These are phyloP conservation scores for Eleutherodactylus coqui DNA, from an alignment of 2,797 vertebrate species.

Conservation along the genomic window DNA sequence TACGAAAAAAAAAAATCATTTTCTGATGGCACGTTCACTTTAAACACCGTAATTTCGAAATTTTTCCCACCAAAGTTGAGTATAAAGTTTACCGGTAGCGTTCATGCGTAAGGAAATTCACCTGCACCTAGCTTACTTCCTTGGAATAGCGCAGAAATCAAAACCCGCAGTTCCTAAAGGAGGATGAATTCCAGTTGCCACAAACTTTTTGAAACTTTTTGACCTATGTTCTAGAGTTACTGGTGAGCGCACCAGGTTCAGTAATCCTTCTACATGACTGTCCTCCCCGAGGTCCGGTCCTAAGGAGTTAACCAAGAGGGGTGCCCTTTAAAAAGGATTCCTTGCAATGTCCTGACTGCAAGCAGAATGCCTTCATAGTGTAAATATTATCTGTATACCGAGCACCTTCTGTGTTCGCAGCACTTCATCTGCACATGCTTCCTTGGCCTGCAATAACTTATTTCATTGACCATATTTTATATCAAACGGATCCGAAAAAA, in stretches of 20 bases:
- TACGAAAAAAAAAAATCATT: too few relatives aligned
- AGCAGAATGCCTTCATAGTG: conserved; percentile 34
- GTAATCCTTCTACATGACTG: too few relatives aligned
- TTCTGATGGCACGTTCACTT: too few relatives aligned
- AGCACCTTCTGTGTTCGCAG: neutral
- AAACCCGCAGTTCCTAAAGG: too few relatives aligned
- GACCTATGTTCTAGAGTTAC: neutral
- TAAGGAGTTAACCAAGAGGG: neutral
- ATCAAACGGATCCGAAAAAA: conserved; percentile 69
- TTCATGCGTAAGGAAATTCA: too few relatives aligned
- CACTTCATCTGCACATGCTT: conserved; percentile 51
- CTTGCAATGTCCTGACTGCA: conserved; percentile 38
- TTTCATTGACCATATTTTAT: conserved; percentile 67
- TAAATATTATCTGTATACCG: conserved; percentile 1
- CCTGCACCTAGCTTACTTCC: too few relatives aligned
- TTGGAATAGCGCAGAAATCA: too few relatives aligned
- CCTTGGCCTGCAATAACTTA: conserved; percentile 64
- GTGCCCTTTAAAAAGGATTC: conserved; percentile 10
- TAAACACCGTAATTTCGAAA: too few relatives aligned
- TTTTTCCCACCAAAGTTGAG: too few relatives aligned
- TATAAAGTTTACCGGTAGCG: too few relatives aligned
- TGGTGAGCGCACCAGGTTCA: neutral
- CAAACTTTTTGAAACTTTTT: neutral
- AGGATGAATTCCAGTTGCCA: neutral
- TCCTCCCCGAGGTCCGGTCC: too few relatives aligned